These are phyloP conservation scores for Acronicta alni DNA, from an alignment of 2,888 invertebrate species.

Conservation along the genomic window DNA sequence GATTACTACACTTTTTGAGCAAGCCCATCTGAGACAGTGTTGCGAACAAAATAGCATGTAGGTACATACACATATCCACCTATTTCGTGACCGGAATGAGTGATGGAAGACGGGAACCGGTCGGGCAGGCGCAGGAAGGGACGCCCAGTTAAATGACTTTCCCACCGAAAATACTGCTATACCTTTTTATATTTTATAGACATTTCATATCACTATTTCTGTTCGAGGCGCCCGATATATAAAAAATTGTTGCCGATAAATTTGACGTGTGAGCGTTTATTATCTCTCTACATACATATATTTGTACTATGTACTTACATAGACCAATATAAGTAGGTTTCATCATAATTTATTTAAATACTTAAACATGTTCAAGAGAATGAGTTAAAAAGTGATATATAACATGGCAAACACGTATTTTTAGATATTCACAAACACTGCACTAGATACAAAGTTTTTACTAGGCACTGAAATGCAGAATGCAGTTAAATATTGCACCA, in stretches of 20 bases:
- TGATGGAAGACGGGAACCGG: conserved; percentile 60
- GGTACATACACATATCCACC: conserved; percentile 46
- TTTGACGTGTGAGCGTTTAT: conserved; percentile 36
- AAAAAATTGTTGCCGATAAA: conserved; percentile 50
- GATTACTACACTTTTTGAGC: conserved; percentile 45
- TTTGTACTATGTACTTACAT: background rate
- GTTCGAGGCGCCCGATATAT: conserved; percentile 40
- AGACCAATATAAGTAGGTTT: conserved; percentile 5
- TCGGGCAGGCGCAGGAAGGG: conserved; percentile 51
- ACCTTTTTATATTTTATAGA: conserved; percentile 58
- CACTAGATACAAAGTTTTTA: conserved; percentile 36
- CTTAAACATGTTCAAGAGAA: conserved; percentile 18
- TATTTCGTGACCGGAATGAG: conserved; percentile 68
- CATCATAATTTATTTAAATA: conserved; percentile 10
- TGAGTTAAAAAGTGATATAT: conserved; percentile 12
- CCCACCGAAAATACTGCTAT: conserved; percentile 58
- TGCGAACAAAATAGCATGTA: conserved; percentile 52
- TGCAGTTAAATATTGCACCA: conserved; percentile 72
- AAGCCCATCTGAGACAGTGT: conserved; percentile 40
- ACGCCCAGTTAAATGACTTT: conserved; percentile 63
- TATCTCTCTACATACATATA: background rate
- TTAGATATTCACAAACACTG: conserved; percentile 41
- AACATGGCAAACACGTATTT: conserved; percentile 17
- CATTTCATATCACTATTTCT: conserved; percentile 54
- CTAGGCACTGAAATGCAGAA: conserved; percentile 50